Evolutionary conservation across 2,888 invertebrate genomes (phyloP).

Genomic region (Cosmia pyralina): DNA sequence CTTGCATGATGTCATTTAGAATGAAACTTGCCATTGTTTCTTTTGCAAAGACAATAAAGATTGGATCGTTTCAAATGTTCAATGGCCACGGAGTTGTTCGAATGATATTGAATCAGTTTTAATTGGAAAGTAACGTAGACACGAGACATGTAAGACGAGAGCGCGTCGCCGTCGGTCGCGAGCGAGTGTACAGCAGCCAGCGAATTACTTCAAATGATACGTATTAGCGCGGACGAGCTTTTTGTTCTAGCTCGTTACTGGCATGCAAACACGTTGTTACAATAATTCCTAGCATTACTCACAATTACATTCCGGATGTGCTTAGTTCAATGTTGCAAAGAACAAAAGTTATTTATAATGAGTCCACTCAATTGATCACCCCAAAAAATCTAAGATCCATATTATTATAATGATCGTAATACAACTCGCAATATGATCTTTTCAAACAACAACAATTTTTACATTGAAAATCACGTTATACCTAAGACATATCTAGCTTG

Average conservation of each 20-base stretch:
- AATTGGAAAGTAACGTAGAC: neutral
- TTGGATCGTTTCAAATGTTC: constrained; percentile 12
- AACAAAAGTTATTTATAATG: constrained; percentile 42
- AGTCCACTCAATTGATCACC: constrained; percentile 10
- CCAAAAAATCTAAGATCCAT: constrained; percentile 26
- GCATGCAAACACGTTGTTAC: constrained; percentile 49
- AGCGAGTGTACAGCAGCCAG: neutral
- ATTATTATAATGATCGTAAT: constrained; percentile 7
- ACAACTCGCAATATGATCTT: neutral
- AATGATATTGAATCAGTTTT: constrained; percentile 2
- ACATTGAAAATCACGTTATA: constrained; percentile 5
- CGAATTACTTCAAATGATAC: constrained; percentile 39
- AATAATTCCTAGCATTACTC: constrained; percentile 36
- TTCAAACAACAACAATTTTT: constrained; percentile 19
- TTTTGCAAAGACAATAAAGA: neutral
- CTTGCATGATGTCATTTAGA: constrained; percentile 11
- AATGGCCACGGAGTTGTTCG: neutral
- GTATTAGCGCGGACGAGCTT: constrained; percentile 25
- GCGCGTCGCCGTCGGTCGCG: neutral
- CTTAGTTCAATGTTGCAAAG: constrained; percentile 32
- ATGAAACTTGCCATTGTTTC: neutral
- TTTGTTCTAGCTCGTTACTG: constrained; percentile 48
- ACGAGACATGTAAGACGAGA: neutral
- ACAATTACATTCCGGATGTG: constrained; percentile 43
- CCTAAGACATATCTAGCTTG: neutral